Conservation (phyloP, 92 coral and sea anemone species). For the Phenganax stokvisi region DNA sequence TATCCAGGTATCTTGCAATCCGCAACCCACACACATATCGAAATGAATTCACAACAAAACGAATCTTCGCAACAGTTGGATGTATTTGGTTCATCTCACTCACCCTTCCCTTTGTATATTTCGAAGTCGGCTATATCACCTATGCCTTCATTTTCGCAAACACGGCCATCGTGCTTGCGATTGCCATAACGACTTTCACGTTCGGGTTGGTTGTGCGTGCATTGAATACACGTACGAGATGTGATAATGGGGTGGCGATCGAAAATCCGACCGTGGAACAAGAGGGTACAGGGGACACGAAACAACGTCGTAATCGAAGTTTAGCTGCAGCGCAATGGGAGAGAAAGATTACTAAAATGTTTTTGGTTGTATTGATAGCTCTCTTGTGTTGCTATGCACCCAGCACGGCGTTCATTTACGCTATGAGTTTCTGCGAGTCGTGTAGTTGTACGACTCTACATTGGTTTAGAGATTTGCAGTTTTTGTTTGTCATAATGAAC, state of each 20-base stretch:
- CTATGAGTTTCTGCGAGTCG: conserved; percentile 42
- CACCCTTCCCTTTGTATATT: conserved; percentile 49
- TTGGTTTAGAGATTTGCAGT: conserved; percentile 46
- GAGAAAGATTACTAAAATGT: conserved; percentile 46
- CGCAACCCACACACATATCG: conserved; percentile 43
- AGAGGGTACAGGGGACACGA: conserved; percentile 19
- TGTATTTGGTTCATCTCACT: conserved; percentile 53
- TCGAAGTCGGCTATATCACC: conserved; percentile 44
- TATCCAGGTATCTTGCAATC: conserved; percentile 22
- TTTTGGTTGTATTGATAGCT: conserved; percentile 39
- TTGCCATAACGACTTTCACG: conserved; percentile 40
- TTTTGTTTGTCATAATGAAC: conserved; percentile 46
- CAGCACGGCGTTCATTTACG: conserved; percentile 42
- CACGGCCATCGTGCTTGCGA: conserved; percentile 51
- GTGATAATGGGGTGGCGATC: conserved; percentile 35
- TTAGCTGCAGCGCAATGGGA: conserved; percentile 46
- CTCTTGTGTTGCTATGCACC: conserved; percentile 43
- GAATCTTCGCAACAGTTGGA: conserved; percentile 31
- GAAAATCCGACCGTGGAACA: background rate
- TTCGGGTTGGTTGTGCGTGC: conserved; percentile 40
- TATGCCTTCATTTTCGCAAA: conserved; percentile 65
- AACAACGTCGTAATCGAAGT: background rate
- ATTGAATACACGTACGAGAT: conserved; percentile 31
- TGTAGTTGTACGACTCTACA: conserved; percentile 48
- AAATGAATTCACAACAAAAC: conserved; percentile 41